A percentile compares a stretch with the other conserved stretches of the same genome.
Conservation (phyloP, 2,888 invertebrate genomes). For the Molanna angustata region DNA sequence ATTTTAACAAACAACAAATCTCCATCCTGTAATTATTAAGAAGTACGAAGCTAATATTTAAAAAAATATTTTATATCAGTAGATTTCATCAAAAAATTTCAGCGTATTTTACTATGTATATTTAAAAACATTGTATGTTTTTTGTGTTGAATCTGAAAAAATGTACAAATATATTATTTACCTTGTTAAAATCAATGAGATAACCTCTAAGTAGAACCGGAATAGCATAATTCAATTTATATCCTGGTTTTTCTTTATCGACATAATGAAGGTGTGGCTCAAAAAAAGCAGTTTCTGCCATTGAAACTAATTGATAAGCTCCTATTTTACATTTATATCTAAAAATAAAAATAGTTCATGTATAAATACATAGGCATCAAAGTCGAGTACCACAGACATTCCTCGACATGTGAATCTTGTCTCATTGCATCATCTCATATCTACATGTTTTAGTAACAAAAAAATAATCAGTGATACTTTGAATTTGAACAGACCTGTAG, state of each 20-base stretch:
- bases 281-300: conserved; percentile 46
- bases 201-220: conserved; percentile 54
- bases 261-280: conserved; percentile 54
- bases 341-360: too few species aligned
- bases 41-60: too few species aligned
- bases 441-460: too few species aligned
- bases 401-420: not conserved
- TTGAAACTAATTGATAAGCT: conserved; percentile 41
- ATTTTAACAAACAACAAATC: not conserved
- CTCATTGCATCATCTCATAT: not conserved
- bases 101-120: too few species aligned
- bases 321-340: conserved; percentile 35
- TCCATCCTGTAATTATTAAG: too few species aligned
- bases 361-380: not conserved
- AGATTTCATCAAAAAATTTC: too few species aligned
- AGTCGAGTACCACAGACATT: not conserved
- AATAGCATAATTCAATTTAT: conserved; percentile 51
- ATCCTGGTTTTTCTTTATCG: conserved; percentile 40
- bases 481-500: conserved; percentile 34
- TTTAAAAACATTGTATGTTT: too few species aligned
- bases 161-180: too few species aligned
- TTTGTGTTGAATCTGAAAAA: too few species aligned
- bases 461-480: too few species aligned
- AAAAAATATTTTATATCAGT: too few species aligned
- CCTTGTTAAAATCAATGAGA: conserved; percentile 43